phyloP scores from a whole-genome alignment of 2,797 vertebrate genomes.

The Mastacembelus armatus region DNA sequence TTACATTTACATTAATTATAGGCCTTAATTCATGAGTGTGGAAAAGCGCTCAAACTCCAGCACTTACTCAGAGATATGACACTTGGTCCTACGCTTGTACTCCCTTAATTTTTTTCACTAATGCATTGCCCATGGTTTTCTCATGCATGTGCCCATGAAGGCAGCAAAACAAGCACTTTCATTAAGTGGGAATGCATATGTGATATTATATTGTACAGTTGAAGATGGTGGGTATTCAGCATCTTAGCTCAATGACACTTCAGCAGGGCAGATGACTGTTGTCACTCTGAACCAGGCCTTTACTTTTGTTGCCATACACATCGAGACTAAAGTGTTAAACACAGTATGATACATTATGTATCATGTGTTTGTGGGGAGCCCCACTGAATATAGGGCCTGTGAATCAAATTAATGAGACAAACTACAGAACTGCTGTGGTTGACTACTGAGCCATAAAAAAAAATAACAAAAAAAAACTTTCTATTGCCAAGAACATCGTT shows the following conservation, averaged over 20 bases:
- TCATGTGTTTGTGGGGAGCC: slow-evolving; percentile 14
- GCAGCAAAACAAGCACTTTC: not conserved
- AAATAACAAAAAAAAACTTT: too few species aligned
- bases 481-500: slow-evolving; percentile 16
- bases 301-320: not conserved
- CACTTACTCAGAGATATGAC: slow-evolving; percentile 12
- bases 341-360: not conserved
- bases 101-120: not conserved
- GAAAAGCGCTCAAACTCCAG: slow-evolving; percentile 9
- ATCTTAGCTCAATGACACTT: slow-evolving; percentile 15
- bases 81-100: not conserved
- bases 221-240: not conserved
- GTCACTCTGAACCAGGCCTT: not conserved
- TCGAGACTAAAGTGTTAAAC: not conserved
- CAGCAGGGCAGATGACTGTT: not conserved
- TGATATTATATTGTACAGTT: not conserved
- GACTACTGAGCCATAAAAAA: too few species aligned
- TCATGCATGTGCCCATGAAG: not conserved
- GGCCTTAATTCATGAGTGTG: not conserved
- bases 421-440: slow-evolving; percentile 11
- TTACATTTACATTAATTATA: slow-evolving; percentile 20
- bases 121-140: slow-evolving; percentile 11
- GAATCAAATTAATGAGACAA: slow-evolving; percentile 23
- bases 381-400: slow-evolving; percentile 4
- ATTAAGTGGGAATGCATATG: not conserved